These are phyloP conservation scores for Parapristionchus giblindavisi DNA, from an alignment of 2,888 invertebrate species.

Conservation along the genomic window DNA sequence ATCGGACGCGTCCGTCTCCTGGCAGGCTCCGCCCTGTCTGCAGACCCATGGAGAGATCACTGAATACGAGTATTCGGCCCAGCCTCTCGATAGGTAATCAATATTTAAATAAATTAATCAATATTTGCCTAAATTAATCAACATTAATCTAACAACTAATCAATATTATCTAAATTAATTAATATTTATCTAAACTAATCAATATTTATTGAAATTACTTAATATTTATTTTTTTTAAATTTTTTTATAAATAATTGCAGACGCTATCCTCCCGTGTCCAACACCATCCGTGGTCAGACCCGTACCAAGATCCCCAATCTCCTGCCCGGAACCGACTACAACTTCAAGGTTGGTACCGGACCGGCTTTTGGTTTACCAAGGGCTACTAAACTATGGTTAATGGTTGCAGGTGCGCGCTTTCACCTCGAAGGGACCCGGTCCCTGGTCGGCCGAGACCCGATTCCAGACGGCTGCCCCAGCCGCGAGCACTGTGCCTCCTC, in stretches of 20 bases:
- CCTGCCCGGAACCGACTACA: conserved; percentile 65
- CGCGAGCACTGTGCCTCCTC: conserved; percentile 40
- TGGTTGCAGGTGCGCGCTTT: conserved; percentile 61
- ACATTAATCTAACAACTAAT: no score
- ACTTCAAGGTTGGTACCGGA: conserved; percentile 48
- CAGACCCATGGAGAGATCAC: conserved; percentile 69
- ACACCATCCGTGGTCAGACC: conserved; percentile 61
- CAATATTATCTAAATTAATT: no score
- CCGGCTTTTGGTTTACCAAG: not conserved
- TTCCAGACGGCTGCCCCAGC: conserved; percentile 61
- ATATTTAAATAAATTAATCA: no score
- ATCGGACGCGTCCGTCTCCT: conserved; percentile 54
- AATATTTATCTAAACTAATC: no score
- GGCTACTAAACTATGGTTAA: not conserved
- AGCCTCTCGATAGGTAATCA: conserved; percentile 54
- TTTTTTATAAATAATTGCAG: no score
- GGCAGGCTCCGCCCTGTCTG: conserved; percentile 69
- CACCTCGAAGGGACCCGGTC: conserved; percentile 67
- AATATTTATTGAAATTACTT: no score
- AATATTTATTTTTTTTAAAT: no score
- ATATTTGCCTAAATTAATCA: no score
- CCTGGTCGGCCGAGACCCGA: conserved; percentile 66
- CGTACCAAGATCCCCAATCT: conserved; percentile 63
- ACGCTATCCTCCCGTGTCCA: conserved; percentile 50
- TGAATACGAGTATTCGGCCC: conserved; percentile 69